phyloP scores from a whole-genome alignment of 92 coral and sea anemone genomes.

The Siderastrea siderea region DNA sequence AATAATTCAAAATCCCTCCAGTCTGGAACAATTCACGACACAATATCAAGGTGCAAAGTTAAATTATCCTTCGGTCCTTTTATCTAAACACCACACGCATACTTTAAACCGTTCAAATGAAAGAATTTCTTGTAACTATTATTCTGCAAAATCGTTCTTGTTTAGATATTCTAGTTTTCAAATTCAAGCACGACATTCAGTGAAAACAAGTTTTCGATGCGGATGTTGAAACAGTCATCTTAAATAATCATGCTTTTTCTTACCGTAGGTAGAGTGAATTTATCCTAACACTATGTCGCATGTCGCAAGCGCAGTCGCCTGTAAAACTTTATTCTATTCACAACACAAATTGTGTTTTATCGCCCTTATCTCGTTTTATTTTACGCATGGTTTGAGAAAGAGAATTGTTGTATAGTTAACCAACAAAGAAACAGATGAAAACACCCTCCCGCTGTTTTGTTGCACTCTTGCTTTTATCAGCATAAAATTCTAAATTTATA shows the following conservation, averaged over 20 bases:
- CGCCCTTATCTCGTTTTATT: background rate
- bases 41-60: slow-evolving; percentile 3
- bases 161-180: too few species aligned
- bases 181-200: too few species aligned
- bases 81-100: background rate
- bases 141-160: too few species aligned
- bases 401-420: slow-evolving; percentile 15
- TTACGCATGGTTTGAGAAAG: background rate
- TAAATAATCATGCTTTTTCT: too few species aligned
- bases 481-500: too few species aligned
- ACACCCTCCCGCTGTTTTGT: background rate
- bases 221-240: too few species aligned
- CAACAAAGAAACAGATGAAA: background rate
- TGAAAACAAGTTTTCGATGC: too few species aligned
- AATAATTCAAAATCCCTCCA: slow-evolving; percentile 23
- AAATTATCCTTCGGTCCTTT: background rate
- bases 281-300: too few species aligned
- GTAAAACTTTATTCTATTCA: background rate
- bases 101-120: background rate
- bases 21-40: slow-evolving; percentile 6
- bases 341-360: background rate
- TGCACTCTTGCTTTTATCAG: too few species aligned
- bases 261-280: too few species aligned
- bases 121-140: background rate
- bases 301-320: too few species aligned